Base-by-base conservation (phyloP, 2,797 vertebrate genomes). In the Poeciliopsis paucimaculata region DNA sequence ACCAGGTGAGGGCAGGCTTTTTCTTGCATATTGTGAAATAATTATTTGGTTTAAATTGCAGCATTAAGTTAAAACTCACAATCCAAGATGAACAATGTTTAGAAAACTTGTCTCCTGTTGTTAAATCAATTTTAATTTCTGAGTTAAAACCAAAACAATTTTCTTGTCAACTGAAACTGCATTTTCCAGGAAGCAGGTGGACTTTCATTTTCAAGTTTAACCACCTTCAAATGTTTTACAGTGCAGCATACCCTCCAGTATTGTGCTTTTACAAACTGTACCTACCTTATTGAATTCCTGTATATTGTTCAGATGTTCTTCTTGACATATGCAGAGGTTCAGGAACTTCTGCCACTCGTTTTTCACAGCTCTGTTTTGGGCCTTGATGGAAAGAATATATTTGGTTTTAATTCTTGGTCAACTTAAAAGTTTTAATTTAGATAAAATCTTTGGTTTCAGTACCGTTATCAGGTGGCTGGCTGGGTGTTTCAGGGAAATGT, bases 321-420 rank as follows among this genome's bases (percentile, higher is more conserved):
- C 98, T 82, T 99, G 97, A 91, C 98, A 99, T 91, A 99, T 98
- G 91, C 98, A 99, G 77, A 99, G 95, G 78, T 99, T 99, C 82
- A 99, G 96, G 89, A 99, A 99, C 85, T 97, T 97, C 94, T 99
- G 98, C 98, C 98, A 99, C 84, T 99, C 98, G 0, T 87, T 96
- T 89, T 97, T 96, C 75, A 98, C 82, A 0, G 90, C 87, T 73
- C 98, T 97, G 93, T 95, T 97, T 88, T 99, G 97, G 77, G 93
- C 93, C 98, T 99, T 90, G 4, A 77, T 91, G 86, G 41, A 1
- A 47, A 47, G 31, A 73, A 26, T 79, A 45, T 13, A 34, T 0
- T 0, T 55, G 3, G 9, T 68, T 73, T 82, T 11, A 36, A 60
- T 45, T 31, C 26, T n/a, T 12, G n/a, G 41, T 45, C 13, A 45